These are phyloP conservation scores for Ophraella communa DNA, from an alignment of 2,888 invertebrate genomes.

Conservation along the genomic window DNA sequence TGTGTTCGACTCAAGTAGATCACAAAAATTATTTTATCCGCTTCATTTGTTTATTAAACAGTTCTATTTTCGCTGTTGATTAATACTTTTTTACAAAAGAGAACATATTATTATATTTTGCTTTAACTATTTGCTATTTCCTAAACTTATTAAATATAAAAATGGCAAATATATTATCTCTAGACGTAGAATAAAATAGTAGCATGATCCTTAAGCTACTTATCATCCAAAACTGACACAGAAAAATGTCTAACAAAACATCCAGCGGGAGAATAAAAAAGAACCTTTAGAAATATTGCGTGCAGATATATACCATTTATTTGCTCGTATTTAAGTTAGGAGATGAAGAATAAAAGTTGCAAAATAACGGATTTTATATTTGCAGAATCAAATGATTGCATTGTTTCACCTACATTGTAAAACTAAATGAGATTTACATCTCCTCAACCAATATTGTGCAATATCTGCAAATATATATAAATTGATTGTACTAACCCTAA, in stretches of 20 bases:
- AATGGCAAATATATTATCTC: neutral
- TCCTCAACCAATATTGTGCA: too few relatives aligned
- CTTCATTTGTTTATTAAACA: too few relatives aligned
- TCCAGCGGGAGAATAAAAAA: conserved; percentile 27
- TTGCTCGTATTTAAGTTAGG: conserved; percentile 17
- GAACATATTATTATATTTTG: too few relatives aligned
- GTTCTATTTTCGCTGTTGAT: too few relatives aligned
- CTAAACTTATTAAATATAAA: neutral
- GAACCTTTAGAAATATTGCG: conserved; percentile 31
- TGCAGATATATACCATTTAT: conserved; percentile 31
- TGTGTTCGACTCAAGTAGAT: neutral
- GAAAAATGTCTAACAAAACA: conserved; percentile 16
- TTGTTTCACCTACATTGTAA: too few relatives aligned
- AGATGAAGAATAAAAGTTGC: neutral
- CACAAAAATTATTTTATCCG: too few relatives aligned
- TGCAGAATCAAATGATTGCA: too few relatives aligned
- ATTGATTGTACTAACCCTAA: too few relatives aligned
- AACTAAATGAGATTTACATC: too few relatives aligned
- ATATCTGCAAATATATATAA: too few relatives aligned
- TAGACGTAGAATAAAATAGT: conserved; percentile 8
- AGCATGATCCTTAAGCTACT: conserved; percentile 19
- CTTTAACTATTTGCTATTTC: neutral
- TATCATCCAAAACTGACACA: conserved; percentile 20
- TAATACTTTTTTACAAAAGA: too few relatives aligned
- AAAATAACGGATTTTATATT: neutral